Conservation (phyloP, 1,140 invertebrate genomes). For the Latrodectus geometricus region DNA sequence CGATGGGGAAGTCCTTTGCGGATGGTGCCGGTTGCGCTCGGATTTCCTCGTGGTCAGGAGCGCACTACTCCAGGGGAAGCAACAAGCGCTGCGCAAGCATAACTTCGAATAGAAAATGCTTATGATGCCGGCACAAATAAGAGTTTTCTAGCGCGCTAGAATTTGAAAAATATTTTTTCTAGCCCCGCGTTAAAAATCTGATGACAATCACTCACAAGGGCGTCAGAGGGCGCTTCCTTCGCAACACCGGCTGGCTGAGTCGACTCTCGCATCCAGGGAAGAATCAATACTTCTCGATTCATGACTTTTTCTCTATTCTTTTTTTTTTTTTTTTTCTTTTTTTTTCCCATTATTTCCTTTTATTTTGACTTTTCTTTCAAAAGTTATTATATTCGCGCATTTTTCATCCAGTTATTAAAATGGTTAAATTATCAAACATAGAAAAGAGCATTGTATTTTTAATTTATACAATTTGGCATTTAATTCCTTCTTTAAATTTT, state of each 20-base stretch:
- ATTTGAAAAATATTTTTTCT: not conserved
- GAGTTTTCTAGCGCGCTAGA: not conserved
- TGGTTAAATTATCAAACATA: too few species aligned
- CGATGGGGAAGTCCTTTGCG: constrained; percentile 13
- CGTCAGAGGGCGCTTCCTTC: constrained; percentile 23
- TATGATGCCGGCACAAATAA: not conserved
- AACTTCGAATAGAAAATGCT: not conserved
- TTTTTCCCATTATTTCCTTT: not conserved
- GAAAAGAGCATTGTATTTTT: too few species aligned
- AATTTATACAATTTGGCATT: too few species aligned
- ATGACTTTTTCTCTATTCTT: too few species aligned
- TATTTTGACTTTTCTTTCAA: not conserved
- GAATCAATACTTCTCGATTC: constrained; percentile 43
- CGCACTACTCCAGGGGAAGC: not conserved
- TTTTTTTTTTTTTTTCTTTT: too few species aligned
- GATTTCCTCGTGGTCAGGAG: not conserved
- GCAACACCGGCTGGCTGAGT: constrained; percentile 11
- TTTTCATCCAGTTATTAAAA: too few species aligned
- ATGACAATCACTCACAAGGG: not conserved
- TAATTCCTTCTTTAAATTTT: too few species aligned
- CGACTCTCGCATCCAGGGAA: constrained; percentile 9
- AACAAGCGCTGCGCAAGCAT: not conserved
- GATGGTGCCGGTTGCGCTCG: not conserved
- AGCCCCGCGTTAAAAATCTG: not conserved
- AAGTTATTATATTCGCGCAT: not conserved